Evolutionary conservation across 2,888 invertebrate genomes (phyloP).

Genomic region (Microplitis deprimator): DNA sequence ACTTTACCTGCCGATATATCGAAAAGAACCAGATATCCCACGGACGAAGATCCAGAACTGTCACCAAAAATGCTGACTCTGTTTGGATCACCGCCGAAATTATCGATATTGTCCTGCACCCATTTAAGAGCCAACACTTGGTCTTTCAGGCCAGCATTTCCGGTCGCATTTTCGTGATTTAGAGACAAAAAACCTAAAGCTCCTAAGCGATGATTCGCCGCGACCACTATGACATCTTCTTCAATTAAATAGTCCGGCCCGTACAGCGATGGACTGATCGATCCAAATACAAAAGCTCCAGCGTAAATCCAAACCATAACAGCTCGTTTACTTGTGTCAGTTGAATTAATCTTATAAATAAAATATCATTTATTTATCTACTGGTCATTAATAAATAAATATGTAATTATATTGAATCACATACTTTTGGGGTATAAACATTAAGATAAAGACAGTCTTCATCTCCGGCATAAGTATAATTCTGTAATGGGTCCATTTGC

Average conservation of each 20-base stretch:
- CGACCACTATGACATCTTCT: constrained; percentile 59
- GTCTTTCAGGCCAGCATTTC: constrained; percentile 62
- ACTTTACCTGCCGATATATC: constrained; percentile 46
- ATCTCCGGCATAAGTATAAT: constrained; percentile 44
- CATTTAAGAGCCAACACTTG: constrained; percentile 56
- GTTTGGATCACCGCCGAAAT: constrained; percentile 57
- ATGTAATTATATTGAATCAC: background rate
- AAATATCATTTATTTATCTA: background rate
- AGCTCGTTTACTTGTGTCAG: constrained; percentile 23
- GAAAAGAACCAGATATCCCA: constrained; percentile 56
- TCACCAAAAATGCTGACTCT: constrained; percentile 61
- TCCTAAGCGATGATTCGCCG: constrained; percentile 62
- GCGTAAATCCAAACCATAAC: constrained; percentile 63
- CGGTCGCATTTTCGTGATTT: constrained; percentile 51
- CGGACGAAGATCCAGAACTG: constrained; percentile 56
- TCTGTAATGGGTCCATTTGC: background rate
- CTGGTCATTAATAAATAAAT: background rate
- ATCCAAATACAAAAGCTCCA: constrained; percentile 54
- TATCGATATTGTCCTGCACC: constrained; percentile 55
- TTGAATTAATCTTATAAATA: constrained; percentile 9
- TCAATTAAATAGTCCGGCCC: constrained; percentile 60
- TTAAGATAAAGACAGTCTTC: constrained; percentile 64
- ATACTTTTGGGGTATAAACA: constrained; percentile 49
- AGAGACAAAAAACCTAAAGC: constrained; percentile 56
- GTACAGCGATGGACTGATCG: constrained; percentile 49